Evolutionary conservation across 1,140 invertebrate genomes (phyloP).

Genomic region (Colletes latitarsis): DNA sequence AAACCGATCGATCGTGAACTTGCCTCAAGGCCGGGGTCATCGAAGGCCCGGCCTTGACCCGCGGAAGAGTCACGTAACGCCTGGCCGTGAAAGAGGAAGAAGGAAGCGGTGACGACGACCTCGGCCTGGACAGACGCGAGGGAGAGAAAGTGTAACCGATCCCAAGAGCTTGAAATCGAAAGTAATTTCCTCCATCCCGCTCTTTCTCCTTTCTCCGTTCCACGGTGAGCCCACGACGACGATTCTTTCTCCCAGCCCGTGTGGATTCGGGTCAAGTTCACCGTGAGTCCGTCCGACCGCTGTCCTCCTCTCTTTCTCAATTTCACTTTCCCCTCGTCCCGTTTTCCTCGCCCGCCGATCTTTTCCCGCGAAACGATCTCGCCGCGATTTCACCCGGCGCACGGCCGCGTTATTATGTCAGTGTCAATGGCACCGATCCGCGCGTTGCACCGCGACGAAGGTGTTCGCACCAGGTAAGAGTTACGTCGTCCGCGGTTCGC

Average conservation of each 20-base stretch:
- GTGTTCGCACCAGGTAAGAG: constrained; percentile 16
- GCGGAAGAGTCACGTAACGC: constrained; percentile 48
- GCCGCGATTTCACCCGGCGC: constrained; percentile 52
- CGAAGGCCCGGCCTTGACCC: constrained; percentile 41
- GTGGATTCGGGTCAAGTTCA: constrained; percentile 74
- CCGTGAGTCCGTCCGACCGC: constrained; percentile 57
- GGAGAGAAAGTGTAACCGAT: constrained; percentile 67
- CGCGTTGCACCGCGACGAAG: constrained; percentile 15
- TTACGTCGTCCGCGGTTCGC: constrained; percentile 59
- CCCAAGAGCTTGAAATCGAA: constrained; percentile 66
- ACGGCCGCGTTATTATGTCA: constrained; percentile 65
- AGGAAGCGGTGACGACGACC: constrained; percentile 46
- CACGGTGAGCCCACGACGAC: constrained; percentile 53
- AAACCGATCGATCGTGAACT: constrained; percentile 42
- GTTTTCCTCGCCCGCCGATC: constrained; percentile 25
- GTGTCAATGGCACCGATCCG: constrained; percentile 67
- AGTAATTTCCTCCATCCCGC: constrained; percentile 68
- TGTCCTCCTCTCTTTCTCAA: constrained; percentile 57
- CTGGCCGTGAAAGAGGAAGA: constrained; percentile 34
- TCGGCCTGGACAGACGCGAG: constrained; percentile 35
- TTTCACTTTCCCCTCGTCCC: constrained; percentile 46
- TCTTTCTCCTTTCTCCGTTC: constrained; percentile 71
- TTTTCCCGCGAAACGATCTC: constrained; percentile 27
- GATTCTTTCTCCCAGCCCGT: constrained; percentile 71
- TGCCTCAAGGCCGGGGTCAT: constrained; percentile 27